Evolutionary conservation across 2,113 vertebrate species (phyloP).

Genomic region (Rousettus leschenaultii): DNA sequence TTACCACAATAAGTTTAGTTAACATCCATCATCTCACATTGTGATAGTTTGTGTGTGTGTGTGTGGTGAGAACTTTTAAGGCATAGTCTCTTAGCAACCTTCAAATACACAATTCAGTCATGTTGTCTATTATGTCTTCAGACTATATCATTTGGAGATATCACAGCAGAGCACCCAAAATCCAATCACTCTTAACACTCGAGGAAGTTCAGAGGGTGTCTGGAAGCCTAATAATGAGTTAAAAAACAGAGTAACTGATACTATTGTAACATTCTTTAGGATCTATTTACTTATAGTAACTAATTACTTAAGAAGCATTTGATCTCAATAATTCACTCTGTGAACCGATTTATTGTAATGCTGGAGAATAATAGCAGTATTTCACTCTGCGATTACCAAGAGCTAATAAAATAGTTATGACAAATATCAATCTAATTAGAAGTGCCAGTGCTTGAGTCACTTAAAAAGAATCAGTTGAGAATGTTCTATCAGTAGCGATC

Average conservation of each 20-base stretch:
- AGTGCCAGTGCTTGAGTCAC: background rate
- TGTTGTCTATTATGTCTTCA: background rate
- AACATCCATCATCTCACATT: background rate
- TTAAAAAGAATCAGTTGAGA: slow-evolving; percentile 5
- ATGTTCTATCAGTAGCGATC: background rate
- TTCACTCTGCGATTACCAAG: slow-evolving; percentile 29
- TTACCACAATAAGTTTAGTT: background rate
- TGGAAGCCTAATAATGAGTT: background rate
- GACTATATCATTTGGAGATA: background rate
- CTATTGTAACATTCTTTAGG: background rate
- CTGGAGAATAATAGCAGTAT: background rate
- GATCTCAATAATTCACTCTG: background rate
- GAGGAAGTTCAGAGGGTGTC: background rate
- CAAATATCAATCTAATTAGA: slow-evolving; percentile 32
- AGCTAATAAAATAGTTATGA: slow-evolving; percentile 42
- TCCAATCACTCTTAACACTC: too few species aligned
- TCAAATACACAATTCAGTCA: background rate
- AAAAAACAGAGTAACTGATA: background rate
- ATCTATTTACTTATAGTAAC: background rate
- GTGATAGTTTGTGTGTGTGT: too few species aligned
- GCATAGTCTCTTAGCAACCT: background rate
- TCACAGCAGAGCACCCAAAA: background rate
- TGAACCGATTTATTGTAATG: background rate
- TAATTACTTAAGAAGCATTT: background rate
- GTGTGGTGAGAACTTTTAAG: background rate